Conservation (phyloP, 2,888 invertebrate genomes). For the Lycocerus yunnanus region DNA sequence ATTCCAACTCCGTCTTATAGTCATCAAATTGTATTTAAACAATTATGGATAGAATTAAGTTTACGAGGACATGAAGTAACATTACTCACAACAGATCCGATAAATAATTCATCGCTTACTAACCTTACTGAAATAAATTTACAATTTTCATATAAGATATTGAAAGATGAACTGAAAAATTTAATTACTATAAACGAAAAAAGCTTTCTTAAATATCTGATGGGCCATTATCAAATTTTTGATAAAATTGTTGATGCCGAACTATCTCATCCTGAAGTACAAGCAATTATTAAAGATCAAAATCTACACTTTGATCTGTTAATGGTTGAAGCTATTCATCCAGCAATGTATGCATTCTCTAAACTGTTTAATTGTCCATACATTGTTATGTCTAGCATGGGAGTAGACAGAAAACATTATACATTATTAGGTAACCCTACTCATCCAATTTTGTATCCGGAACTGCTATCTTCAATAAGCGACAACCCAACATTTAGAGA, state of each 20-base stretch:
- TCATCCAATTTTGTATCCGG: background rate
- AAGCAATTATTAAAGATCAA: slow-evolving; percentile 44
- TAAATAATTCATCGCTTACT: slow-evolving; percentile 48
- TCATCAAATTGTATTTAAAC: slow-evolving; percentile 56
- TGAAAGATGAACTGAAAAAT: background rate
- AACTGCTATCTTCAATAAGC: background rate
- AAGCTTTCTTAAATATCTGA: background rate
- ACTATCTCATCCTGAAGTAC: slow-evolving; percentile 42
- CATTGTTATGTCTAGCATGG: background rate
- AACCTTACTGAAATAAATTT: slow-evolving; percentile 55
- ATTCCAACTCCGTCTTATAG: slow-evolving; percentile 56
- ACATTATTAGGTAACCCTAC: background rate
- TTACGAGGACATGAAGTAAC: slow-evolving; percentile 57
- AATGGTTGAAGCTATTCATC: slow-evolving; percentile 61
- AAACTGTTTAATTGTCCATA: background rate
- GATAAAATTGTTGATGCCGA: slow-evolving; percentile 22
- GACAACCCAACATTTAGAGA: background rate
- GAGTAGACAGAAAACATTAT: background rate
- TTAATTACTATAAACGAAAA: background rate
- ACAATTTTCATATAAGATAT: slow-evolving; percentile 44
- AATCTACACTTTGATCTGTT: slow-evolving; percentile 61
- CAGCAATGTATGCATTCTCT: slow-evolving; percentile 54
- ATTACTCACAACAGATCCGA: slow-evolving; percentile 54
- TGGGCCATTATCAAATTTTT: slow-evolving; percentile 42
- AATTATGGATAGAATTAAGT: slow-evolving; percentile 54